phyloP scores from a whole-genome alignment of 2,888 invertebrate species.

The Acholoe squamosa region DNA sequence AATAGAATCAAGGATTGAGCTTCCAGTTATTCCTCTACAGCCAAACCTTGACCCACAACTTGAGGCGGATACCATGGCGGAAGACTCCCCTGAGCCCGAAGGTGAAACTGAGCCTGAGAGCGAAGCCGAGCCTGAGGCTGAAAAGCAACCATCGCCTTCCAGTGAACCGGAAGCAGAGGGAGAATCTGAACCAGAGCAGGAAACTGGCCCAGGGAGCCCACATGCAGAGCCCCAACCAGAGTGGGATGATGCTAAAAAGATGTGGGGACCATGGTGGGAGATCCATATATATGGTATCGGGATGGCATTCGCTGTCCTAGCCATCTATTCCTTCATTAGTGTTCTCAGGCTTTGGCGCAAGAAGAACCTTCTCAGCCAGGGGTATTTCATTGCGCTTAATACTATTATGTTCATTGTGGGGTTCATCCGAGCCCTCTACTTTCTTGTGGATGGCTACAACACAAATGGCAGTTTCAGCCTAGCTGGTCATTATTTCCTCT shows the following conservation, averaged over 20 bases:
- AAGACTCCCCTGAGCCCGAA: background rate
- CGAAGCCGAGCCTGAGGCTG: background rate
- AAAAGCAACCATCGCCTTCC: background rate
- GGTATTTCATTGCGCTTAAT: slow-evolving; percentile 94
- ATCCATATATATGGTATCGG: slow-evolving; percentile 95
- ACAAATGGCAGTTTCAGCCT: slow-evolving; percentile 91
- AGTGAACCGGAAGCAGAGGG: slow-evolving; percentile 65
- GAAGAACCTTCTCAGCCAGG: slow-evolving; percentile 92
- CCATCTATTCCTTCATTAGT: slow-evolving; percentile 93
- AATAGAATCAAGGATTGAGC: background rate
- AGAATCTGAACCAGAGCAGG: slow-evolving; percentile 66
- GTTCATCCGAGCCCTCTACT: slow-evolving; percentile 89
- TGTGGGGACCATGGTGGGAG: slow-evolving; percentile 91
- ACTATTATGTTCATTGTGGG: slow-evolving; percentile 92
- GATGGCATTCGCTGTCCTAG: slow-evolving; percentile 91
- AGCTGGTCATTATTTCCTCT: slow-evolving; percentile 90
- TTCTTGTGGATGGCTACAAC: slow-evolving; percentile 96
- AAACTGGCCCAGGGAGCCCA: slow-evolving; percentile 52
- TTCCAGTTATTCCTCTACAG: background rate
- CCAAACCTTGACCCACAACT: background rate
- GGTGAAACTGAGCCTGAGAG: slow-evolving; percentile 11
- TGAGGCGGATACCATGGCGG: background rate
- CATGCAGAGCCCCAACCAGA: slow-evolving; percentile 80
- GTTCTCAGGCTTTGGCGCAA: slow-evolving; percentile 93
- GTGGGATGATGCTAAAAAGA: slow-evolving; percentile 76